Evolutionary conservation across 2,888 invertebrate species (phyloP), one percentile per base, ranked within the genome.

Genomic region (Harpalus rufipes): DNA sequence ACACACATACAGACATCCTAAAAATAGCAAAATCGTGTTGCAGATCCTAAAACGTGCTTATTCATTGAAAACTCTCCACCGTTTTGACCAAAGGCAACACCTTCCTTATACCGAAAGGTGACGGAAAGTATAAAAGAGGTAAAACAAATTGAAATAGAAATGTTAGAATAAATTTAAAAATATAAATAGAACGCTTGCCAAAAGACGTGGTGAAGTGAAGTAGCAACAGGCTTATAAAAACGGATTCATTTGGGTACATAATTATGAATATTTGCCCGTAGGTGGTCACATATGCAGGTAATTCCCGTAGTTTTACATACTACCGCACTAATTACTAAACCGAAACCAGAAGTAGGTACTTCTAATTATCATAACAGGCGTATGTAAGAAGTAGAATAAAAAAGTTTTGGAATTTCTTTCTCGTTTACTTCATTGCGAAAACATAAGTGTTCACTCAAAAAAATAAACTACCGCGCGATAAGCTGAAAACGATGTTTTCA

Each of bases 401-500:
- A 44, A n/a, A 74, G 41, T 74, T 74, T 74, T 41, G 44, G 44
- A 41, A 41, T 44, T 16, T 16, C 72, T 74, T 41, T 7, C 10
- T 10, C 14, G 12, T 25, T 14, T 32, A 41, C 21, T 74, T 76
- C 72, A 61, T 83, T 59, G 74, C 32, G 59, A 74, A 83, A 83
- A 83, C 82, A 83, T 83, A 83, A 83, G 83, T 83, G 83, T 76
- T 83, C 74, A 72, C 72, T 82, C 72, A 68, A 68, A 82, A 82
- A 81, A 72, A 58, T 68, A 82, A 65, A 56, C 18, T 56, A 82
- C 82, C 58, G 68, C 89, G 88, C 87, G 90, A 90, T 91, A 91
- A 91, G 90, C 90, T 88, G 89, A 88, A 88, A 88, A 87, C 89
- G 90, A 90, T 90, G 90, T 90, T 89, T 90, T 89, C 89, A 90